These are phyloP conservation scores for Caenorhabditis remanei DNA, from an alignment of 1,140 invertebrate species.

Conservation along the genomic window DNA sequence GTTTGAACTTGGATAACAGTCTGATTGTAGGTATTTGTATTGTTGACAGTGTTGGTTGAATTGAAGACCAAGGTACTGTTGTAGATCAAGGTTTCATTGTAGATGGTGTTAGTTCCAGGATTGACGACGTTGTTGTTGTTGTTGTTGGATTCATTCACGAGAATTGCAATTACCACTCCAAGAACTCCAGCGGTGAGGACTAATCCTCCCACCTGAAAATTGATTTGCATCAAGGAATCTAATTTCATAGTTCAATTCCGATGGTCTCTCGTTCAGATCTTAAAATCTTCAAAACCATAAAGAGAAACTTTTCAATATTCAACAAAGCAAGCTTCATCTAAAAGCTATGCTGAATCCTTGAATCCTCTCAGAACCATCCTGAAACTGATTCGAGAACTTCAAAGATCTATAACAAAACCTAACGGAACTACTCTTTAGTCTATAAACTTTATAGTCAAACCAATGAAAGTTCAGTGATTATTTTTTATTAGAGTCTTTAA, in stretches of 20 bases:
- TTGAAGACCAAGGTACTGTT: conserved; percentile 9
- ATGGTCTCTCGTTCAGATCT: too few species aligned
- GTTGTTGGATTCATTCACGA: conserved; percentile 40
- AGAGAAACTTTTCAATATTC: too few species aligned
- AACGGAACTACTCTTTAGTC: background rate
- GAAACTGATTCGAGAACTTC: background rate
- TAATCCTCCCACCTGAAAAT: conserved; percentile 20
- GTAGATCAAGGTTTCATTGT: conserved; percentile 17
- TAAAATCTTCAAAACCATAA: too few species aligned
- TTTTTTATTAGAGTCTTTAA: background rate
- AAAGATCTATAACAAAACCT: background rate
- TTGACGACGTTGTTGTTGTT: background rate
- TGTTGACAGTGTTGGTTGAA: background rate
- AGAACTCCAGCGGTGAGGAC: conserved; percentile 46
- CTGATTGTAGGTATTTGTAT: background rate
- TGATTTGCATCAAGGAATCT: too few species aligned
- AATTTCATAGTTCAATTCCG: too few species aligned
- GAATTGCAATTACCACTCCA: conserved; percentile 58
- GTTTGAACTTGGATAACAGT: background rate
- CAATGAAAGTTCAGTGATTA: background rate
- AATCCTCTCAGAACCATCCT: too few species aligned
- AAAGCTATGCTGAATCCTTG: too few species aligned
- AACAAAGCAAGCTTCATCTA: too few species aligned
- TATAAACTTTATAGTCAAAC: background rate
- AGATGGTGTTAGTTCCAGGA: conserved; percentile 8